Evolutionary conservation across 2,888 invertebrate species (phyloP).

Genomic region (Pinctada fucata): DNA sequence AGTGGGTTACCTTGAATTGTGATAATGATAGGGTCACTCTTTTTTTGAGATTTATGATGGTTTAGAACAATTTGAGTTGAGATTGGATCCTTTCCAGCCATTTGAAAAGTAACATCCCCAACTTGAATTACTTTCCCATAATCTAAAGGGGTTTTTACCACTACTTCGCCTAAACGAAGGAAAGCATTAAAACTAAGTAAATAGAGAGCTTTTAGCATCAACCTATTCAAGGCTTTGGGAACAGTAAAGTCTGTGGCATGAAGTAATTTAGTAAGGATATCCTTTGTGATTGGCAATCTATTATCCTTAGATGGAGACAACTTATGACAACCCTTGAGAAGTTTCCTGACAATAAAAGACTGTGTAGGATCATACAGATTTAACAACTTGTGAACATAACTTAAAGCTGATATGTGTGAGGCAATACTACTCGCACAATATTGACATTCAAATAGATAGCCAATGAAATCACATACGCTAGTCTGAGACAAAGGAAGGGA

Average conservation of each 20-base stretch:
- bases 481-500: not conserved
- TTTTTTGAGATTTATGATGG: too few relatives aligned
- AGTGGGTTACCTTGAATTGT: too few relatives aligned
- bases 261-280: not conserved
- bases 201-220: not conserved
- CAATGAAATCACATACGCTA: slow-evolving; percentile 5
- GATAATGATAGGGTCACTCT: too few relatives aligned
- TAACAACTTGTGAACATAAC: not conserved
- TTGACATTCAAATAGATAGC: not conserved
- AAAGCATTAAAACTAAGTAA: not conserved
- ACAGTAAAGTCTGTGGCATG: not conserved
- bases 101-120: too few relatives aligned
- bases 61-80: too few relatives aligned
- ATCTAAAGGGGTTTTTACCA: too few relatives aligned
- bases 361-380: not conserved
- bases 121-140: too few relatives aligned
- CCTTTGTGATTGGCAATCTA: not conserved
- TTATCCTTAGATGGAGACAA: not conserved
- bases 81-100: too few relatives aligned
- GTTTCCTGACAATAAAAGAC: not conserved
- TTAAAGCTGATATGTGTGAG: not conserved
- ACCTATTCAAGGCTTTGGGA: not conserved
- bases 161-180: too few relatives aligned
- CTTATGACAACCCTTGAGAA: not conserved
- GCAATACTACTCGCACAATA: not conserved